Conservation (phyloP, 2,113 vertebrate species). For the Marmota monax region DNA sequence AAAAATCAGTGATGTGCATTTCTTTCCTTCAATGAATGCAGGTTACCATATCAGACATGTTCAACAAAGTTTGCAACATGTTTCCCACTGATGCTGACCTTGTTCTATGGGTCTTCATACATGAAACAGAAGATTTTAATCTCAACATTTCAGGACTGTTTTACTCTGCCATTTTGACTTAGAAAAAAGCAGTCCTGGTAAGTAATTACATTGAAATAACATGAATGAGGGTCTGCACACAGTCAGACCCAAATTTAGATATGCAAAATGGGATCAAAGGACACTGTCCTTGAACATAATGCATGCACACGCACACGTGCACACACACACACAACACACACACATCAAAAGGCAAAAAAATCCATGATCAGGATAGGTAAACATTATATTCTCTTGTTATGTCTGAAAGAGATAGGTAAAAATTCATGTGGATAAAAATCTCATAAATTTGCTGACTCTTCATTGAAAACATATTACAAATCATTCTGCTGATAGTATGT, state of each 20-base stretch:
- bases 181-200: background rate
- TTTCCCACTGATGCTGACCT: background rate
- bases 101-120: background rate
- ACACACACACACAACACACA: background rate
- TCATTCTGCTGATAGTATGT: background rate
- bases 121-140: background rate
- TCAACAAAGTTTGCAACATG: background rate
- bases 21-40: background rate
- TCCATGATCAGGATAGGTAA: background rate
- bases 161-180: background rate
- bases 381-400: too few relatives aligned
- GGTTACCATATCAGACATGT: background rate
- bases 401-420: background rate
- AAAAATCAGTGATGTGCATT: conserved; percentile 24
- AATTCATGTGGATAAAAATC: background rate
- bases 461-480: conserved; percentile 37
- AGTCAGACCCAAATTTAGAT: background rate
- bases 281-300: background rate
- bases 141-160: background rate
- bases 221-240: background rate
- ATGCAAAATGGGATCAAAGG: background rate
- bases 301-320: background rate
- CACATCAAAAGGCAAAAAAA: background rate
- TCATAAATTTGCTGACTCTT: background rate
- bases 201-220: conserved; percentile 36